Percentiles rank a stretch among this genome's conserved stretches.
phyloP scores from a whole-genome alignment of 2,113 vertebrate species.

The Psophia crepitans region DNA sequence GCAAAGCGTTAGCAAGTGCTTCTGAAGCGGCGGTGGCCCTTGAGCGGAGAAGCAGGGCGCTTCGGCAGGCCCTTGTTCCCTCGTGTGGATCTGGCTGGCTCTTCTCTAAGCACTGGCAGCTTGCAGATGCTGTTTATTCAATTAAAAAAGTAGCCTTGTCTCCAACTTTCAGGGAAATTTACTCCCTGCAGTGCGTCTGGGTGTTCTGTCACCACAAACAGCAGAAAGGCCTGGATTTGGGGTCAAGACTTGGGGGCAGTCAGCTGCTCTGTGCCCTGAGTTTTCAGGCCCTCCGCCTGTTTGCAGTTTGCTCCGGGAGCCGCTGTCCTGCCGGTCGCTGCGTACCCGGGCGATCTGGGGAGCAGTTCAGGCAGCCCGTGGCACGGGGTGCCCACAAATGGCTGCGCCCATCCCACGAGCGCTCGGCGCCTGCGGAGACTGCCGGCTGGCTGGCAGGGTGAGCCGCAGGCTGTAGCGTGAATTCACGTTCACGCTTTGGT shows the following conservation, averaged over 20 bases:
- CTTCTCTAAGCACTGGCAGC: background rate
- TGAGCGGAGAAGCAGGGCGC: constrained; percentile 4
- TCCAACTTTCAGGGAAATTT: background rate
- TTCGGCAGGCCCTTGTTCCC: constrained; percentile 4
- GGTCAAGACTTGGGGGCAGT: background rate
- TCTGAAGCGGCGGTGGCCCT: constrained; percentile 45
- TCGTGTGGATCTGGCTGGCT: background rate
- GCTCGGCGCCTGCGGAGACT: fast-evolving
- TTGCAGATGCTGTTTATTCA: background rate
- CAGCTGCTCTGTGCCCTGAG: background rate
- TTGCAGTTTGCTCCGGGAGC: background rate
- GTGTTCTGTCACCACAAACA: background rate
- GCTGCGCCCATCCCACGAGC: fast-evolving
- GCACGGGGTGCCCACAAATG: background rate
- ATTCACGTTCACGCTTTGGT: fast-evolving
- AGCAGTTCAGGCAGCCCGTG: background rate
- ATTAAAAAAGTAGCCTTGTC: background rate
- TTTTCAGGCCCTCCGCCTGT: background rate
- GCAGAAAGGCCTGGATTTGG: background rate
- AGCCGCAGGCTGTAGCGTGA: fast-evolving
- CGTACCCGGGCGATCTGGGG: background rate
- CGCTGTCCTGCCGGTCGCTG: background rate
- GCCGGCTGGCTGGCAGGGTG: background rate
- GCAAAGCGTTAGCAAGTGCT: constrained; percentile 21
- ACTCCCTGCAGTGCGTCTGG: fast-evolving